phyloP scores from a whole-genome alignment of 1,140 invertebrate genomes.

The Tetraneura akinire region DNA sequence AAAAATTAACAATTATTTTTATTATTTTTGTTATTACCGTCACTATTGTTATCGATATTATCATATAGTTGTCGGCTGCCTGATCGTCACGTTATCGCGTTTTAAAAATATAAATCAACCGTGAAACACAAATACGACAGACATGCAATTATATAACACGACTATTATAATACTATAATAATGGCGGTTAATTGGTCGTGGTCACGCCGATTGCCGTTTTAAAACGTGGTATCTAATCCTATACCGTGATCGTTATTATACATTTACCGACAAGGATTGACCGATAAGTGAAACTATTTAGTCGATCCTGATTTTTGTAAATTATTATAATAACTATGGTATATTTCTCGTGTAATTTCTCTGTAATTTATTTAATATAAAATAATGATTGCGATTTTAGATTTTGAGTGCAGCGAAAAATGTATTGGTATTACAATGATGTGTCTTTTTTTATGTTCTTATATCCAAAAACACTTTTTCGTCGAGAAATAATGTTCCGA shows the following conservation, averaged over 20 bases:
- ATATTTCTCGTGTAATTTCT: too few species aligned
- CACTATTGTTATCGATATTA: background rate
- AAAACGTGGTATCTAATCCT: background rate
- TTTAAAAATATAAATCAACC: background rate
- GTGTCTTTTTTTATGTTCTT: too few species aligned
- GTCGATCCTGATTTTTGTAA: background rate
- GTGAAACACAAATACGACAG: background rate
- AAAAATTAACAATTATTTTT: too few species aligned
- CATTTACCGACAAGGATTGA: background rate
- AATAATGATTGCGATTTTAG: too few species aligned
- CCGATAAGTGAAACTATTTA: conserved; percentile 16
- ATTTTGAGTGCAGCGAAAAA: too few species aligned
- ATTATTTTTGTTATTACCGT: background rate
- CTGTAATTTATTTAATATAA: too few species aligned
- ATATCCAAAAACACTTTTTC: too few species aligned
- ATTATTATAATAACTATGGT: too few species aligned
- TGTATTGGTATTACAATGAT: too few species aligned
- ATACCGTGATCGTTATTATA: background rate
- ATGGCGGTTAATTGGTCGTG: background rate
- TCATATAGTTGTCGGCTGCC: background rate
- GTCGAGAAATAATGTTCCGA: too few species aligned
- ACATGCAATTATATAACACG: background rate
- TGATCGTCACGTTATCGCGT: background rate
- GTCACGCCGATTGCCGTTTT: background rate
- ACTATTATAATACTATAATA: too few species aligned